phyloP scores from a whole-genome alignment of 2,797 vertebrate species.

The Sus cebifrons region DNA sequence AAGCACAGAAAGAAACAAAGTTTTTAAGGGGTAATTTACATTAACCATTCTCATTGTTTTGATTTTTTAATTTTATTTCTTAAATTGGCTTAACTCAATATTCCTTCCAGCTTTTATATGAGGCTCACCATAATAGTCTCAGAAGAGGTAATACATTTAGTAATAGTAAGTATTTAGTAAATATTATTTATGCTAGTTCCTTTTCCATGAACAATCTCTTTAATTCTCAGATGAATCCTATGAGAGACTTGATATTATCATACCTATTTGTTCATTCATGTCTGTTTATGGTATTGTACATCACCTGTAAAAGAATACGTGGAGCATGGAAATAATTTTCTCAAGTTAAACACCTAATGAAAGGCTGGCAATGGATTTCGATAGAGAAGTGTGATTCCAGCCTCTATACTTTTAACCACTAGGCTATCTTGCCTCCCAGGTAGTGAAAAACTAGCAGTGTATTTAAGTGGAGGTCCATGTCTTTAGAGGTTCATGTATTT shows the following conservation, averaged over 20 bases:
- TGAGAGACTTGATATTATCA: background rate
- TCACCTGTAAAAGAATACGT: background rate
- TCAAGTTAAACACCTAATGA: background rate
- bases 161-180: background rate
- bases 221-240: background rate
- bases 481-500: background rate
- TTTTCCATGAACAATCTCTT: background rate
- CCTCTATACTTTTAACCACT: background rate
- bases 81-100: background rate
- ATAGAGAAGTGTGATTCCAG: background rate
- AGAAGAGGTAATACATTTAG: background rate
- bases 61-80: background rate
- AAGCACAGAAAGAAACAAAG: background rate
- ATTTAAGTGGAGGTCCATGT: background rate
- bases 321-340: background rate
- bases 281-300: background rate
- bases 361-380: background rate
- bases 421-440: too few relatives aligned
- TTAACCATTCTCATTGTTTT: background rate
- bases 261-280: background rate
- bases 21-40: conserved; percentile 50
- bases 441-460: background rate
- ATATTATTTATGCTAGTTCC: background rate
- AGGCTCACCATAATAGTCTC: background rate
- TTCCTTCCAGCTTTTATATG: background rate